These are phyloP conservation scores for Tinea semifulvella DNA, from an alignment of 2,888 invertebrate species.

Conservation along the genomic window DNA sequence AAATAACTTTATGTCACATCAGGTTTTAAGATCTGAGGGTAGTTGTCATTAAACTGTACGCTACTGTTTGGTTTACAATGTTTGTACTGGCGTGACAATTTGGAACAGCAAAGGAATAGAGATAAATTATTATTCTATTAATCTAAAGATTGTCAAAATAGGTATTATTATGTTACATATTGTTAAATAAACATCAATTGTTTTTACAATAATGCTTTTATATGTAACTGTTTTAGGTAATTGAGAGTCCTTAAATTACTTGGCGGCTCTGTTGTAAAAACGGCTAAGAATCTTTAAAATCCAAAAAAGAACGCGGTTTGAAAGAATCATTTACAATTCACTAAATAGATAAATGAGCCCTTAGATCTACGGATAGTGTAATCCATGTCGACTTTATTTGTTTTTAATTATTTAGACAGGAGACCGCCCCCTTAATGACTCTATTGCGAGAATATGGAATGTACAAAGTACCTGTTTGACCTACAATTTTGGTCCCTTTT, in stretches of 20 bases:
- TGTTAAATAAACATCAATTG: too few species aligned
- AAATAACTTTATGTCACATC: constrained; percentile 11
- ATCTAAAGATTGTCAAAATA: too few species aligned
- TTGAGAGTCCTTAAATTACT: too few species aligned
- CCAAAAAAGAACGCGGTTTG: background rate
- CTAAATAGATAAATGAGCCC: constrained; percentile 46
- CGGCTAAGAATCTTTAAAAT: background rate
- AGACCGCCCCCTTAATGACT: constrained; percentile 63
- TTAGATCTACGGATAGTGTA: constrained; percentile 43
- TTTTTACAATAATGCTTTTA: too few species aligned
- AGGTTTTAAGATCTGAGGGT: constrained; percentile 6
- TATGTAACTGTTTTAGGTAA: too few species aligned
- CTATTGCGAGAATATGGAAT: constrained; percentile 37
- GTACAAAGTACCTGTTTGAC: constrained; percentile 13
- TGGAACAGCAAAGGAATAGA: background rate
- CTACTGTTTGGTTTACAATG: too few species aligned
- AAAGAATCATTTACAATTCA: background rate
- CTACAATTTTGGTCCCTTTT: background rate
- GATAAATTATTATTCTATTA: too few species aligned
- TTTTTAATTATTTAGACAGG: constrained; percentile 60
- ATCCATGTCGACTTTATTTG: constrained; percentile 63
- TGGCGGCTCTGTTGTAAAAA: too few species aligned
- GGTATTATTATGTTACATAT: too few species aligned
- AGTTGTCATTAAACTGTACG: constrained; percentile 6
- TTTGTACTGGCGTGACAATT: background rate